phyloP scores from a whole-genome alignment of 2,797 vertebrate species.

The Tiaroga cobitis region DNA sequence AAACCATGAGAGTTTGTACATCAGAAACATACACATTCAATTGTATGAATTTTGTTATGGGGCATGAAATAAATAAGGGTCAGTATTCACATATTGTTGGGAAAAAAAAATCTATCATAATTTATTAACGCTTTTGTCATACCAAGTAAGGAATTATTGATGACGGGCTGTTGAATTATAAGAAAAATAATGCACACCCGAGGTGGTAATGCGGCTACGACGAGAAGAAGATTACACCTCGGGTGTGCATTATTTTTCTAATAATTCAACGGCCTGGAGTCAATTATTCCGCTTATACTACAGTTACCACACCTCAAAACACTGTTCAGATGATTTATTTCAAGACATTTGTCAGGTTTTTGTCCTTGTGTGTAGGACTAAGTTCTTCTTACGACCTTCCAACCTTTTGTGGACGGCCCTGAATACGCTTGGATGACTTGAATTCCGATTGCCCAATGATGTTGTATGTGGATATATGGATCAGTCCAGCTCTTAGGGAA shows the following conservation, averaged over 20 bases:
- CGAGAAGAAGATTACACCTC: too few species aligned
- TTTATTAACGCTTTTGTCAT: background rate
- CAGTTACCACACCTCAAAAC: too few species aligned
- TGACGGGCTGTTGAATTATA: too few species aligned
- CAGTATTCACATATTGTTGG: background rate
- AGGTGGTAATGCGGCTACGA: too few species aligned
- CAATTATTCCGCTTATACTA: too few species aligned
- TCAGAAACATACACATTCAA: background rate
- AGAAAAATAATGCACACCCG: too few species aligned
- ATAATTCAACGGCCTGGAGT: too few species aligned
- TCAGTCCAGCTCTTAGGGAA: background rate
- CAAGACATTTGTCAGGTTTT: too few species aligned
- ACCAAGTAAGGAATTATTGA: background rate
- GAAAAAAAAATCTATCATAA: background rate
- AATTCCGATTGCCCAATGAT: background rate
- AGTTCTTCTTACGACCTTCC: too few species aligned
- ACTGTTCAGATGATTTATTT: too few species aligned
- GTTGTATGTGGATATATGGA: background rate
- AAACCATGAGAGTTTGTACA: conserved; percentile 36
- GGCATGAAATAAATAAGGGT: background rate
- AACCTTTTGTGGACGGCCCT: background rate
- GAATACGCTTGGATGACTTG: background rate
- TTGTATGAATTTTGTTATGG: background rate
- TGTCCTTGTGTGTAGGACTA: too few species aligned
- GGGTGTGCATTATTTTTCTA: too few species aligned